Evolutionary conservation across 2,888 invertebrate genomes (phyloP).

Genomic region (Hyalella azteca): DNA sequence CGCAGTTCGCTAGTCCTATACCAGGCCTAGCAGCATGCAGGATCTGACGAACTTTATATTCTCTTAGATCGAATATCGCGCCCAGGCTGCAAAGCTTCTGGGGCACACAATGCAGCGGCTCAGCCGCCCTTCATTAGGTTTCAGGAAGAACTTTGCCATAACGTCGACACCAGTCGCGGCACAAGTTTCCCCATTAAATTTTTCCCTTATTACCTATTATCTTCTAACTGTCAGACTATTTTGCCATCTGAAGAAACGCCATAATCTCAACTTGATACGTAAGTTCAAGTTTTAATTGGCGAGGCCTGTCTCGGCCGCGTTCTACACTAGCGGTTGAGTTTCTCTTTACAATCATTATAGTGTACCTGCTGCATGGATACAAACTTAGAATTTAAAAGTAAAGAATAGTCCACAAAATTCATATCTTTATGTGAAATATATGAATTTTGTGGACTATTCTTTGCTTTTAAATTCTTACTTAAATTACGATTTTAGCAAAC

Average conservation of each 20-base stretch:
- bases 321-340: neutral
- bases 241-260: conserved; percentile 5
- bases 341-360: too few relatives aligned
- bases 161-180: neutral
- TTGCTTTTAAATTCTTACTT: too few relatives aligned
- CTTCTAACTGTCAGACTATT: conserved; percentile 12
- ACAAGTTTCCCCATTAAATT: conserved; percentile 16
- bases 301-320: neutral
- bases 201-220: conserved; percentile 31
- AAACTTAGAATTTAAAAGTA: too few relatives aligned
- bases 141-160: neutral
- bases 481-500: too few relatives aligned
- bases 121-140: neutral
- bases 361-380: too few relatives aligned
- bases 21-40: too few relatives aligned
- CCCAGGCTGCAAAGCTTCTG: neutral
- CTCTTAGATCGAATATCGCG: neutral
- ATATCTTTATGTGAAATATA: too few relatives aligned
- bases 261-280: conserved; percentile 30
- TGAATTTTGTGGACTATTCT: too few relatives aligned
- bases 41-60: neutral
- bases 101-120: neutral
- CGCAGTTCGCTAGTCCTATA: too few relatives aligned
- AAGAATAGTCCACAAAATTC: too few relatives aligned
- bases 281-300: conserved; percentile 30